Evolutionary conservation across 2,888 invertebrate species (phyloP), one percentile per base, ranked within the genome.

Genomic region (Papilio demoleus): DNA sequence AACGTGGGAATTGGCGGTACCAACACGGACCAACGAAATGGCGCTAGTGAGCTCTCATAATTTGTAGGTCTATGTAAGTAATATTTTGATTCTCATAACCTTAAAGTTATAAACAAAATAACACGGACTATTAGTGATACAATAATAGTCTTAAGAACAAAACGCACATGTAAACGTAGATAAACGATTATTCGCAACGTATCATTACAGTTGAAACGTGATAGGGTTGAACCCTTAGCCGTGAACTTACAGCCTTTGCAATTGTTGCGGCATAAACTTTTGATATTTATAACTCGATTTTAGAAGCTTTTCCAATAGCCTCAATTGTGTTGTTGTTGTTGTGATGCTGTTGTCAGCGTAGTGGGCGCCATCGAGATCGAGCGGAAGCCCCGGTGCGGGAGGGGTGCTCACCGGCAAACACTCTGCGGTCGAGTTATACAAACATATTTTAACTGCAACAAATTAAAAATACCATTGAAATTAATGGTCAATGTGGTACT

Each of bases 101-200:
- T 59, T 68, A 22, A 64, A 59, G 12, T 27, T 22, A 40, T 40
- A 34, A 47, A 45, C 27, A 8, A 34, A 63, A 34, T 65, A 65
- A 68, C 59, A 59, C 6, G 38, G 47, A 17, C 11, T 47, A 68
- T 65, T 53, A 61, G 60, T 50, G 31, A 50, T 40, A 65, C 61
- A 65, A 65, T 65, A 56, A 69, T 62, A 45, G 61, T 69, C 45
- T 65, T 69, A 65, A 22, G 61, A 14, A 65, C 42, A 61, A 61
- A 65, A 69, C 42, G 65, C 36, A 60, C 42, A 62, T 56, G 56
- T 56, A 65, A 69, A 65, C 42, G 62, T 65, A 40, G 42, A 45
- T 70, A 60, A 65, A 65, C 50, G 69, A 56, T 65, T 65, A 63
- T 70, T 65, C 69, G 69, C 65, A 70, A 70, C 65, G 45, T 65